phyloP scores from a whole-genome alignment of 2,888 invertebrate genomes.

The Germaria angustata region DNA sequence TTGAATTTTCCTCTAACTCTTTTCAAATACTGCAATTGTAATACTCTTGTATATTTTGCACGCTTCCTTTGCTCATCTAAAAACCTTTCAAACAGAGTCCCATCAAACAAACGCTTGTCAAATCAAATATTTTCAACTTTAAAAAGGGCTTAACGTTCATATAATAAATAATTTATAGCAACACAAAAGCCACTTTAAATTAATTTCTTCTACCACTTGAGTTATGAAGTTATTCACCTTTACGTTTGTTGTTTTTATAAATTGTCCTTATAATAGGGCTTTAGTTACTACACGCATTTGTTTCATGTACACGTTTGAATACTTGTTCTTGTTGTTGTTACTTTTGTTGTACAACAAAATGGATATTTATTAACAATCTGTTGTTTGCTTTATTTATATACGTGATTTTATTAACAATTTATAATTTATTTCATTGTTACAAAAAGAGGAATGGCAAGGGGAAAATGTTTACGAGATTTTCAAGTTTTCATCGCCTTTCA shows the following conservation, averaged over 20 bases:
- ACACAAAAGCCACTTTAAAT: slow-evolving; percentile 8
- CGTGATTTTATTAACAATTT: no score
- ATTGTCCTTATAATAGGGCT: slow-evolving; percentile 11
- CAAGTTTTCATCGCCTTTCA: no score
- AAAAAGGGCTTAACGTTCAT: neutral
- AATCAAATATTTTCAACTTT: neutral
- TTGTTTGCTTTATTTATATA: no score
- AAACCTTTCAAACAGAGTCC: no score
- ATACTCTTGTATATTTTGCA: no score
- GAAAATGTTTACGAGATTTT: no score
- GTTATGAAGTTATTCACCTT: slow-evolving; percentile 37
- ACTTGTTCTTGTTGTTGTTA: neutral
- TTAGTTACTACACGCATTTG: neutral
- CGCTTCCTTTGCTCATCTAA: no score
- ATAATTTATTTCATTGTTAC: no score
- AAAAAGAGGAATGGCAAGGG: no score
- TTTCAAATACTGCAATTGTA: no score
- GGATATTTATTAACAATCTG: neutral
- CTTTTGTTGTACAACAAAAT: slow-evolving; percentile 4
- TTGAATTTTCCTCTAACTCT: no score
- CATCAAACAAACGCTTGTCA: neutral
- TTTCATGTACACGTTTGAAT: neutral
- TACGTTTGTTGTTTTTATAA: neutral
- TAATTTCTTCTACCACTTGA: neutral
- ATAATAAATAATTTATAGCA: neutral